These are phyloP conservation scores for Hydrotaea diabolus DNA, from an alignment of 2,888 invertebrate genomes.

Conservation along the genomic window DNA sequence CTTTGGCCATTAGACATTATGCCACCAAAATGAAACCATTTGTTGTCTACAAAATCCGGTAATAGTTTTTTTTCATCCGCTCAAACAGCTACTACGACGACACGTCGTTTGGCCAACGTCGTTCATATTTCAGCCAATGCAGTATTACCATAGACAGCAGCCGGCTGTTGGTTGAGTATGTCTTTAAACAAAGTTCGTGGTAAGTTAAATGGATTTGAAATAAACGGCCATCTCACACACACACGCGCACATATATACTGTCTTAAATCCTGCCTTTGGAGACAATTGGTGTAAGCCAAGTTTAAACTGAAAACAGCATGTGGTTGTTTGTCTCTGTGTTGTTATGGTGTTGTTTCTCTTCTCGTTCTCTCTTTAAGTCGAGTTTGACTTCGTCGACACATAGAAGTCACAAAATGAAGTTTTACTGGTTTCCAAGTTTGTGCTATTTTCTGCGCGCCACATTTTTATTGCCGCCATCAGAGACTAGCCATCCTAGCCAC, in stretches of 20 bases:
- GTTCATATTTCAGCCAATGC: constrained; percentile 1
- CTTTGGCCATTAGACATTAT: constrained; percentile 38
- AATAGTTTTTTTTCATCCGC: constrained; percentile 44
- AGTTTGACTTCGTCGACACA: constrained; percentile 58
- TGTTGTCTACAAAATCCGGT: constrained; percentile 46
- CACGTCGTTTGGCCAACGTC: neutral
- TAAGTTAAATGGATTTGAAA: constrained; percentile 42
- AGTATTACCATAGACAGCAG: constrained; percentile 47
- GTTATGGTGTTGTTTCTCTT: too few relatives aligned
- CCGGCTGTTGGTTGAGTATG: constrained; percentile 40
- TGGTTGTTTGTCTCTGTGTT: constrained; percentile 57
- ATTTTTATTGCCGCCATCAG: constrained; percentile 26
- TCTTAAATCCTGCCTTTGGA: neutral
- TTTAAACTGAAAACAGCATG: constrained; percentile 57
- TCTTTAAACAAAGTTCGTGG: constrained; percentile 27
- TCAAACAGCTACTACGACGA: too few relatives aligned
- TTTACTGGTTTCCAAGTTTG: constrained; percentile 53
- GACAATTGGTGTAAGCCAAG: constrained; percentile 5
- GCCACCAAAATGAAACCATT: constrained; percentile 50
- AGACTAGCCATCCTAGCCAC: neutral
- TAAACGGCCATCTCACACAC: neutral
- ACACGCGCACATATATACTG: neutral
- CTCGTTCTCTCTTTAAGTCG: constrained; percentile 17
- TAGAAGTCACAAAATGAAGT: constrained; percentile 58
- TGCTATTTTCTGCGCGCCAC: constrained; percentile 40